phyloP scores from a whole-genome alignment of 2,113 vertebrate genomes.

The Pelvicachromis taeniatus region DNA sequence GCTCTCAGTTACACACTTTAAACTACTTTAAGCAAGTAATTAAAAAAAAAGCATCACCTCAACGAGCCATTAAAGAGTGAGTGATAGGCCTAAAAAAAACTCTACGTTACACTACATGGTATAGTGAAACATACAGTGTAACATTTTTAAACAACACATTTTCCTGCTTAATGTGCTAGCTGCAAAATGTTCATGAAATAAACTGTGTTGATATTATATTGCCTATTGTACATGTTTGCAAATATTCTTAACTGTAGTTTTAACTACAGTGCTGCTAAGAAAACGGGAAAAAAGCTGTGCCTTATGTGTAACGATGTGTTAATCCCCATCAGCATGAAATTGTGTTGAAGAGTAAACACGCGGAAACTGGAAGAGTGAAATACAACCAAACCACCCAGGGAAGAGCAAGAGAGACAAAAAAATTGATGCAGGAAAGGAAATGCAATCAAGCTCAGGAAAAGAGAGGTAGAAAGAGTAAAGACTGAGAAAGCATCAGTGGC shows the following conservation, averaged over 20 bases:
- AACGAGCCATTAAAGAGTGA: background rate
- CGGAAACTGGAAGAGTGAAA: background rate
- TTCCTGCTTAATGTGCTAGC: background rate
- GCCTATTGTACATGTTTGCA: background rate
- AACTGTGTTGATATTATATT: background rate
- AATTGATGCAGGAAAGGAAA: background rate
- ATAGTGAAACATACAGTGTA: background rate
- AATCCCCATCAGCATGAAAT: slow-evolving; percentile 10
- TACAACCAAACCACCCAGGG: background rate
- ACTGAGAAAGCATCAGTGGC: background rate
- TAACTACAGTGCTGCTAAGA: background rate
- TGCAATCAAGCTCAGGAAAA: background rate
- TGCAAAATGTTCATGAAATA: background rate
- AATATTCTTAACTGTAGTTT: background rate
- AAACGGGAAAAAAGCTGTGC: background rate
- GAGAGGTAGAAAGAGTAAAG: background rate
- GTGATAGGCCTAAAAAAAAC: background rate
- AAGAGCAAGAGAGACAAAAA: background rate
- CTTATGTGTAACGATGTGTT: background rate
- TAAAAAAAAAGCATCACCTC: background rate
- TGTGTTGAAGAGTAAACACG: background rate
- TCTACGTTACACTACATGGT: background rate
- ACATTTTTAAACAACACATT: background rate
- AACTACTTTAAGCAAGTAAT: background rate
- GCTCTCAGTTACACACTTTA: background rate